A percentile compares a stretch with the other conserved stretches of the same genome.
Evolutionary conservation across 2,797 vertebrate species (phyloP).

Genomic region (Sphaeramia orbicularis): DNA sequence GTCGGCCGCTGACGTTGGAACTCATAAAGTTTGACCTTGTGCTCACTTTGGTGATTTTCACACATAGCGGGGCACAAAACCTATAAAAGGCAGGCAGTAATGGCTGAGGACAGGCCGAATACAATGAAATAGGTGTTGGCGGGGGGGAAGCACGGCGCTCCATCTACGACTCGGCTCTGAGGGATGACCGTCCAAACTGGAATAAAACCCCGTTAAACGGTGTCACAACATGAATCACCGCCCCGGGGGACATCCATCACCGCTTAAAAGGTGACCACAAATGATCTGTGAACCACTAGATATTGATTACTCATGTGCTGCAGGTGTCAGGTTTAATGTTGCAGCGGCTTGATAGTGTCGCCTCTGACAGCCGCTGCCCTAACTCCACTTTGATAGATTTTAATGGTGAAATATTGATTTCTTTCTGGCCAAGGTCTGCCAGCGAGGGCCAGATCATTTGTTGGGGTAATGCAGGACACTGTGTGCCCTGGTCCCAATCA

Average conservation of each 20-base stretch:
- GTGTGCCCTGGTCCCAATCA: slow-evolving; percentile 88
- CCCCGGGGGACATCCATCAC: slow-evolving; percentile 92
- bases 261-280: slow-evolving; percentile 92
- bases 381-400: slow-evolving; percentile 93
- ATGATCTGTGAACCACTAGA: slow-evolving; percentile 96
- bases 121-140: slow-evolving; percentile 86
- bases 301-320: slow-evolving; percentile 96
- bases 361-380: slow-evolving; percentile 90
- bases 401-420: slow-evolving; percentile 96
- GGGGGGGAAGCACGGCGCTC: slow-evolving; percentile 28
- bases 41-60: slow-evolving; percentile 86
- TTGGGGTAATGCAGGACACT: slow-evolving; percentile 94
- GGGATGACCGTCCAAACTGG: slow-evolving; percentile 92
- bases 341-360: slow-evolving; percentile 91
- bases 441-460: slow-evolving; percentile 96
- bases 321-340: slow-evolving; percentile 97
- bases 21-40: slow-evolving; percentile 89
- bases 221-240: slow-evolving; percentile 95
- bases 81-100: slow-evolving; percentile 88
- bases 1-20: slow-evolving; percentile 32
- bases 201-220: slow-evolving; percentile 92
- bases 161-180: slow-evolving; percentile 84
- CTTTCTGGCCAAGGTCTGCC: slow-evolving; percentile 96
- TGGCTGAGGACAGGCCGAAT: slow-evolving; percentile 84
- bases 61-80: slow-evolving; percentile 88